phyloP scores from a whole-genome alignment of 2,113 vertebrate species.

The Semnornis frantzii region DNA sequence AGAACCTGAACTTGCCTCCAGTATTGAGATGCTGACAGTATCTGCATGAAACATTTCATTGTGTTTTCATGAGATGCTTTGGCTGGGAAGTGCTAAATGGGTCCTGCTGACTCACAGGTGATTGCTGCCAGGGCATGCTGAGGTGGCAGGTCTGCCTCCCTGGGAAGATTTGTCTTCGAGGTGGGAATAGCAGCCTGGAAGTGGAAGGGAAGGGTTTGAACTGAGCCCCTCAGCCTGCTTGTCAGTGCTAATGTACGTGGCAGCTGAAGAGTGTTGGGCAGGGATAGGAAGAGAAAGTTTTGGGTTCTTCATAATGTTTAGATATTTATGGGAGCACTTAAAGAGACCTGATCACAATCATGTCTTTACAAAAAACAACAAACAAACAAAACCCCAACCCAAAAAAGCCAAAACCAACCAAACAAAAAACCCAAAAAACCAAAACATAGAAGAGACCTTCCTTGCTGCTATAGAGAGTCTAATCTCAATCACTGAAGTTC shows the following conservation, averaged over 20 bases:
- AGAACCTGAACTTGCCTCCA: slow-evolving; percentile 23
- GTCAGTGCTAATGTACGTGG: fast-evolving
- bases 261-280: not conserved
- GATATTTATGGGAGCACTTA: not conserved
- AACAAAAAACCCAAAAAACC: too few species aligned
- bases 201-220: not conserved
- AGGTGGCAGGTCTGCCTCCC: not conserved
- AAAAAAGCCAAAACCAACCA: too few species aligned
- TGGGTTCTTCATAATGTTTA: not conserved
- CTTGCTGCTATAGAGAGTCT: not conserved
- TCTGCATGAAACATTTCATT: slow-evolving; percentile 45
- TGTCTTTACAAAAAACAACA: not conserved
- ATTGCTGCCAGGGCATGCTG: slow-evolving; percentile 10
- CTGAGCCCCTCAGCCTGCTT: not conserved
- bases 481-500: not conserved
- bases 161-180: not conserved
- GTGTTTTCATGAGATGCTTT: slow-evolving; percentile 24
- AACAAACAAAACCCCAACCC: too few species aligned
- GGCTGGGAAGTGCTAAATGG: slow-evolving; percentile 2
- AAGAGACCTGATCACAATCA: not conserved
- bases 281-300: not conserved
- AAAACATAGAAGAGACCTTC: not conserved
- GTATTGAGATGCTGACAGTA: slow-evolving; percentile 36
- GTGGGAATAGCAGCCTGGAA: not conserved
- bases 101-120: slow-evolving; percentile 36